Evolutionary conservation across 2,888 invertebrate genomes (phyloP).

Genomic region (Fragum whitleyi): DNA sequence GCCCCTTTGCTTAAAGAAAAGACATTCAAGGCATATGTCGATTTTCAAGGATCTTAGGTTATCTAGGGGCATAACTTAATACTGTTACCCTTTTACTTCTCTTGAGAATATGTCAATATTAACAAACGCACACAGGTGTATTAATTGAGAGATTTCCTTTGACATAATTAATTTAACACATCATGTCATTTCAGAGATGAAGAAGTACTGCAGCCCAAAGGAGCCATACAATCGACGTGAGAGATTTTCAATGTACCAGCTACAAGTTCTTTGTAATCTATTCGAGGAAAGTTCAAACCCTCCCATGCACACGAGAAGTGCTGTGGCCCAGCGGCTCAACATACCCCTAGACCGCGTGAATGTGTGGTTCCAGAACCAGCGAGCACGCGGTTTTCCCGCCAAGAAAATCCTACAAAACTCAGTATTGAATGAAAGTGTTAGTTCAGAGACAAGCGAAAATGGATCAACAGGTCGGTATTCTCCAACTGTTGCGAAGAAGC

Average conservation of each 20-base stretch:
- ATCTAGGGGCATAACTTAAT: no score
- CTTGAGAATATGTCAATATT: no score
- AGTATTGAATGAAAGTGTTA: constrained; percentile 30
- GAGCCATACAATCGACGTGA: constrained; percentile 64
- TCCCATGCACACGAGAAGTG: constrained; percentile 61
- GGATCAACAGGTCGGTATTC: neutral
- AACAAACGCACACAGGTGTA: no score
- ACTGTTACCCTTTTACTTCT: no score
- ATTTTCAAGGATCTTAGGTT: no score
- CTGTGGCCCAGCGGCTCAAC: constrained; percentile 66
- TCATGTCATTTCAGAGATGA: constrained; percentile 65
- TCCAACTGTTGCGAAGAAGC: neutral
- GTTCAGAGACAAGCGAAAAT: constrained; percentile 31
- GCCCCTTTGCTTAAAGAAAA: no score
- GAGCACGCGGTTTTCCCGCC: constrained; percentile 72
- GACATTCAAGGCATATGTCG: no score
- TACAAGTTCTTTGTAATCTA: constrained; percentile 69
- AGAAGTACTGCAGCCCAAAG: constrained; percentile 54
- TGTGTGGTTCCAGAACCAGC: constrained; percentile 74
- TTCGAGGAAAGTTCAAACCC: constrained; percentile 72
- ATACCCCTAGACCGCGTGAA: constrained; percentile 71
- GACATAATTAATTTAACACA: no score
- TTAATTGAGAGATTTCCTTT: no score
- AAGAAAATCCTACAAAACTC: constrained; percentile 65
- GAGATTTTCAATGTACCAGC: constrained; percentile 68